A percentile compares a stretch with the other conserved stretches of the same genome.
Evolutionary conservation across 2,888 invertebrate genomes (phyloP).

Genomic region (Agrypnus murinus): DNA sequence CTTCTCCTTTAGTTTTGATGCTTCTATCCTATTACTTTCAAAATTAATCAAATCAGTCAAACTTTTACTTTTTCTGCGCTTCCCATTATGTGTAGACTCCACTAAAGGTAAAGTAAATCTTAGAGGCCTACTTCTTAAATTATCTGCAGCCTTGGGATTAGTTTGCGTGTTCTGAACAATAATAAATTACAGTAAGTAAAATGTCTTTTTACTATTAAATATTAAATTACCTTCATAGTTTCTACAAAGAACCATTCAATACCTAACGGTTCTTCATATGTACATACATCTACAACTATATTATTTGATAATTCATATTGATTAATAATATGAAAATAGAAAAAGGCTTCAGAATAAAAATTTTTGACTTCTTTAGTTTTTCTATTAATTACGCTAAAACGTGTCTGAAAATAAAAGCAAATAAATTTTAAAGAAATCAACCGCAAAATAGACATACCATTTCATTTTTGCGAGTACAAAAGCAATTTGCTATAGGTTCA

Average conservation of each 20-base stretch:
- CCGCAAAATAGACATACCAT: too few relatives aligned
- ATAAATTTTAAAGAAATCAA: too few relatives aligned
- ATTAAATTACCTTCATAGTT: slow-evolving; percentile 84
- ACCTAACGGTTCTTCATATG: slow-evolving; percentile 87
- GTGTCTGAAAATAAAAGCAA: slow-evolving; percentile 71
- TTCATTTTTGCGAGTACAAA: slow-evolving; percentile 85
- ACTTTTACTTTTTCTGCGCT: slow-evolving; percentile 60
- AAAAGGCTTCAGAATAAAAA: slow-evolving; percentile 81
- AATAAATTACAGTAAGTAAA: background rate
- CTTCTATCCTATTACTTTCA: slow-evolving; percentile 71
- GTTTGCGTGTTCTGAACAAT: slow-evolving; percentile 80
- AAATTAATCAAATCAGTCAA: slow-evolving; percentile 72
- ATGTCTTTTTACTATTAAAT: too few relatives aligned
- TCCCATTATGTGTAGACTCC: slow-evolving; percentile 56
- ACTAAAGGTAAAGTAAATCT: slow-evolving; percentile 83
- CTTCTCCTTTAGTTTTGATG: slow-evolving; percentile 70
- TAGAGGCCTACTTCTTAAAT: slow-evolving; percentile 86
- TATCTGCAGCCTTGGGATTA: slow-evolving; percentile 86
- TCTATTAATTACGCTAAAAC: slow-evolving; percentile 74
- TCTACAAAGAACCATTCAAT: slow-evolving; percentile 91
- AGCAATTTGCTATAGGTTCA: slow-evolving; percentile 78
- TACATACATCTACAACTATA: slow-evolving; percentile 86
- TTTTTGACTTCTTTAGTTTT: slow-evolving; percentile 75
- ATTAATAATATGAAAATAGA: slow-evolving; percentile 91
- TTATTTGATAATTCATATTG: slow-evolving; percentile 80